These are phyloP conservation scores for Hypsibius dujardini DNA, from an alignment of 1,140 invertebrate species.

Conservation along the genomic window DNA sequence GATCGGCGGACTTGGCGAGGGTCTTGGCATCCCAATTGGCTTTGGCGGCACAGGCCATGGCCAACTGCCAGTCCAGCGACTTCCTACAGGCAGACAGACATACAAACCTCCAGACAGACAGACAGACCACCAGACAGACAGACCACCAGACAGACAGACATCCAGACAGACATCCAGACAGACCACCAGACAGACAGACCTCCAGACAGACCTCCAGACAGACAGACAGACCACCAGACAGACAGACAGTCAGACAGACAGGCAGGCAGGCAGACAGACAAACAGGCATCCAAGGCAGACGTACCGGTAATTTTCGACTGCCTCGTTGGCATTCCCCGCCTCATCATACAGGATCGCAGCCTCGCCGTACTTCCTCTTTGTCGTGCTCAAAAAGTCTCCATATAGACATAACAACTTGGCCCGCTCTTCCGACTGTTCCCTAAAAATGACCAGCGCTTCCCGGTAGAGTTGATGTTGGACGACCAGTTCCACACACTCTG, in stretches of 20 bases:
- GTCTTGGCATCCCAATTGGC: constrained; percentile 23
- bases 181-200: no score
- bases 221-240: no score
- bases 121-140: no score
- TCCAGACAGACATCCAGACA: no score
- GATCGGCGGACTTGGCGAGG: constrained; percentile 22
- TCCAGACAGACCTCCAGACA: no score
- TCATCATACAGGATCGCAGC: constrained; percentile 20
- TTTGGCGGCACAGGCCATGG: constrained; percentile 6
- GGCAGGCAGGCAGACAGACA: no score
- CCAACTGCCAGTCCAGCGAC: not conserved
- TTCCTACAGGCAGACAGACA: not conserved
- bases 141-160: no score
- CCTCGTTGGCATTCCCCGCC: constrained; percentile 23
- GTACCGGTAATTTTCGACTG: constrained; percentile 20
- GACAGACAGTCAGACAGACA: no score
- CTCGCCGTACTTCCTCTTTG: constrained; percentile 11
- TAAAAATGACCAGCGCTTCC: constrained; percentile 46
- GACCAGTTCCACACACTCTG: constrained; percentile 49
- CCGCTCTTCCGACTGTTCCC: constrained; percentile 24
- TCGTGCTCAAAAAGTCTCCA: constrained; percentile 15
- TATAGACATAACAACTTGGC: not conserved
- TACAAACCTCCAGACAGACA: no score
- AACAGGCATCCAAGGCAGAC: no score
- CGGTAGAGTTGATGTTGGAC: constrained; percentile 49